These are phyloP conservation scores for Arbacia lixula DNA, from an alignment of 53 echinoderm and acorn worm species.

Conservation along the genomic window DNA sequence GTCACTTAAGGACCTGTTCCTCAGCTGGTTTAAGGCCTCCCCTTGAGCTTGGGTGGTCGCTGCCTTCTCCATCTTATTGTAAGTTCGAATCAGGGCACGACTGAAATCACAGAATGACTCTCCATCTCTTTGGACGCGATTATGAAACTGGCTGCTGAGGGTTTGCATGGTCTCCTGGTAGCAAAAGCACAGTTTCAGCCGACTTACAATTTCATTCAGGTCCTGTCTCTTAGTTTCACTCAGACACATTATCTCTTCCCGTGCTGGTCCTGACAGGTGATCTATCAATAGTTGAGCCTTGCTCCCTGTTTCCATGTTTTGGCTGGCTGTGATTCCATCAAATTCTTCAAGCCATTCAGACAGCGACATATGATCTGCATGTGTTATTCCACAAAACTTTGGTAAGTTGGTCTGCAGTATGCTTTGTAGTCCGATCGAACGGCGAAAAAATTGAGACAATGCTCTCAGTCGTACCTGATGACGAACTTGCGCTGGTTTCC, in stretches of 20 bases:
- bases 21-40: conserved; percentile 29
- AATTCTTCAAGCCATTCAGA: conserved; percentile 9
- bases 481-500: no score
- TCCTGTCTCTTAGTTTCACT: neutral
- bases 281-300: conserved; percentile 4
- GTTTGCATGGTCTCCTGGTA: conserved; percentile 9
- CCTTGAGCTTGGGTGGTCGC: conserved; percentile 10
- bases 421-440: no score
- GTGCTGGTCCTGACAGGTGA: conserved; percentile 52
- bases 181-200: conserved; percentile 38
- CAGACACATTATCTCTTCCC: conserved; percentile 52
- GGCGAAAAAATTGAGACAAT: no score
- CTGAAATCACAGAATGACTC: conserved; percentile 52
- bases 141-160: conserved; percentile 43
- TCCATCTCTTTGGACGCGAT: conserved; percentile 37
- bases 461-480: no score
- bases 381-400: neutral
- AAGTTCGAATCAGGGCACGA: conserved; percentile 21
- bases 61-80: conserved; percentile 44
- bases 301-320: neutral
- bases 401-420: neutral
- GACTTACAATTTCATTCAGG: neutral
- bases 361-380: neutral
- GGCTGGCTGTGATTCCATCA: neutral
- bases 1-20: conserved; percentile 27